Percentiles rank a stretch among this genome's conserved stretches.
Conservation (phyloP, 2,888 invertebrate species). For the Cerceris rybyensis region DNA sequence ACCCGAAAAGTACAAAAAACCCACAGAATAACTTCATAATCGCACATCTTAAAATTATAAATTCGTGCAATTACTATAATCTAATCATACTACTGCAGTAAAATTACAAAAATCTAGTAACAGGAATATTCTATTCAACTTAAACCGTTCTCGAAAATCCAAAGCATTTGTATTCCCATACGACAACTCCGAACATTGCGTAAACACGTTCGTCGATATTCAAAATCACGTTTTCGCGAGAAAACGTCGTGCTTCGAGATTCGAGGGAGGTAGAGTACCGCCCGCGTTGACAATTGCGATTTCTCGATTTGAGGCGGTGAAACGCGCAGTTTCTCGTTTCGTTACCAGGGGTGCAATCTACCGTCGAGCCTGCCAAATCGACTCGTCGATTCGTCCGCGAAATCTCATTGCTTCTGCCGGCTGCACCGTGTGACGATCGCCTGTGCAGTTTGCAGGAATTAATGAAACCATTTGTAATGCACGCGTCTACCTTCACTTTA, state of each 20-base stretch:
- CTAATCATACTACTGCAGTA: too few species aligned
- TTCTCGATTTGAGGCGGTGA: conserved; percentile 44
- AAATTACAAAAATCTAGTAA: too few species aligned
- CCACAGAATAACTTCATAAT: too few species aligned
- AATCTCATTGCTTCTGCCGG: conserved; percentile 51
- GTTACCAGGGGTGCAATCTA: conserved; percentile 44
- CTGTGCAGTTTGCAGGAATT: conserved; percentile 46
- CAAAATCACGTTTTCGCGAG: background rate
- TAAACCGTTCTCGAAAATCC: too few species aligned
- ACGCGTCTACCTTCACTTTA: conserved; percentile 20
- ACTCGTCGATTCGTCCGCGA: conserved; percentile 56
- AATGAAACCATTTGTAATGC: conserved; percentile 53
- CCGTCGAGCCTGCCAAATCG: conserved; percentile 52
- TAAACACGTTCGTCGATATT: background rate
- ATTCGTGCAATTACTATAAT: too few species aligned
- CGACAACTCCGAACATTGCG: conserved; percentile 1
- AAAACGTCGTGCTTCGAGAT: conserved; percentile 44
- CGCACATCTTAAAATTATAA: too few species aligned
- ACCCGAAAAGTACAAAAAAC: too few species aligned
- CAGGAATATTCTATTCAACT: too few species aligned
- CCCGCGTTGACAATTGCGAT: conserved; percentile 43
- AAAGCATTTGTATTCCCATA: too few species aligned
- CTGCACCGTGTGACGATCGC: conserved; percentile 43
- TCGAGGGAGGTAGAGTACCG: background rate
- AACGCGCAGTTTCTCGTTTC: conserved; percentile 46